Evolutionary conservation across 2,888 invertebrate species (phyloP), one percentile per base, ranked within the genome.

Genomic region (Dioctria linearis): DNA sequence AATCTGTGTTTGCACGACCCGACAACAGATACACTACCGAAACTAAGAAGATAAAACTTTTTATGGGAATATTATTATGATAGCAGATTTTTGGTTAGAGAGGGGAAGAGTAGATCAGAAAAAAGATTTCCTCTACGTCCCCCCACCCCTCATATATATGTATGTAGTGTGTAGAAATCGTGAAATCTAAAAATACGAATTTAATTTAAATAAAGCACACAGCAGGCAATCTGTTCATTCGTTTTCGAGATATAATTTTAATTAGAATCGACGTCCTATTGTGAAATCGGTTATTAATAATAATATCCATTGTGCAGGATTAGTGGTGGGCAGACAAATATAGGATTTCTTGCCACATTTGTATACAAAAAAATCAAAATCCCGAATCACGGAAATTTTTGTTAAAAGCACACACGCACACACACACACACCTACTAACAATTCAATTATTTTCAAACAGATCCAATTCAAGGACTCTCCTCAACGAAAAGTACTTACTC

Each of bases 1-100:
- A 49, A 71, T 11, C 9, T 40, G 37, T 51, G 25, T 11, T 54
- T 37, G 37, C 25, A 25, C 25, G 25, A 25, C 25, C 25, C 25
- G 25, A 25, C 25, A 25, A 25, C 25, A 25, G 25, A 25, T 25
- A 37, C 51, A 11, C 40, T 51, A 54, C 9, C 39, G 59, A 73
- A 73, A 40, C 73, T 13, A 6, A 73, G 37, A 13, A 73, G 39
- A 59, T 73, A 42, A 49, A 73, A 6, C 49, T 69, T 66, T 69
- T 51, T 69, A 37, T 37, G 6, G 39, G 37, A 25, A 25, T 25
- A 6, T 37, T 37, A 43, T 49, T 51, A 69, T 51, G 51, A 69
- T 51, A 51, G 69, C 51, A 69, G n/a, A 69, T 69, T 69, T 54
- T 9, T 49, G 49, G 40, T 69, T 42, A 4, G 11, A 54, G 54